These are phyloP conservation scores for Petrolisthes cinctipes DNA, from an alignment of 2,888 invertebrate species.

Conservation along the genomic window DNA sequence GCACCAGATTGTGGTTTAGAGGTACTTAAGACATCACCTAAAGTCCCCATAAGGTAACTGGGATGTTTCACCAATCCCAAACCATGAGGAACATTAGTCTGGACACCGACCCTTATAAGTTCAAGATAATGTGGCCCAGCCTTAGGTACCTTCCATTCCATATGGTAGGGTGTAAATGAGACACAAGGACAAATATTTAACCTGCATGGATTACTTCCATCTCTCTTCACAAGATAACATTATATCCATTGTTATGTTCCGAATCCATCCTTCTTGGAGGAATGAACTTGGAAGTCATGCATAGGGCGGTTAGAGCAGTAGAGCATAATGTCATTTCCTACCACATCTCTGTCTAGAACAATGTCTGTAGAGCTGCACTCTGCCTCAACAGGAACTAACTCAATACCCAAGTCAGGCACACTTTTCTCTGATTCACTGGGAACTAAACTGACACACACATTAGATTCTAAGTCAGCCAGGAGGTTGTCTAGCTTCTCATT, in stretches of 20 bases:
- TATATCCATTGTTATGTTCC: not conserved
- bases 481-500: not conserved
- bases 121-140: no score
- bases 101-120: no score
- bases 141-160: no score
- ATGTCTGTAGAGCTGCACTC: conserved; percentile 23
- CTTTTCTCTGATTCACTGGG: not conserved
- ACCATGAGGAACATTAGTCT: no score
- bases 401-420: conserved; percentile 5
- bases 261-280: not conserved
- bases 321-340: conserved; percentile 31
- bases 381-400: conserved; percentile 38
- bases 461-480: not conserved
- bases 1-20: no score
- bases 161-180: no score
- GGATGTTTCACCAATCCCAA: no score
- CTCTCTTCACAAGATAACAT: not conserved
- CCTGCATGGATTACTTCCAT: not conserved
- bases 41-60: no score
- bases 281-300: conserved; percentile 23
- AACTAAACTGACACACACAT: not conserved
- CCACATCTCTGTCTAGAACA: conserved; percentile 28
- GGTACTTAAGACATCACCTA: no score
- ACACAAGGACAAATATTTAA: not conserved
- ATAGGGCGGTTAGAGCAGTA: conserved; percentile 36